Base-by-base conservation (phyloP, 2,113 vertebrate genomes). In the Tapirus terrestris region DNA sequence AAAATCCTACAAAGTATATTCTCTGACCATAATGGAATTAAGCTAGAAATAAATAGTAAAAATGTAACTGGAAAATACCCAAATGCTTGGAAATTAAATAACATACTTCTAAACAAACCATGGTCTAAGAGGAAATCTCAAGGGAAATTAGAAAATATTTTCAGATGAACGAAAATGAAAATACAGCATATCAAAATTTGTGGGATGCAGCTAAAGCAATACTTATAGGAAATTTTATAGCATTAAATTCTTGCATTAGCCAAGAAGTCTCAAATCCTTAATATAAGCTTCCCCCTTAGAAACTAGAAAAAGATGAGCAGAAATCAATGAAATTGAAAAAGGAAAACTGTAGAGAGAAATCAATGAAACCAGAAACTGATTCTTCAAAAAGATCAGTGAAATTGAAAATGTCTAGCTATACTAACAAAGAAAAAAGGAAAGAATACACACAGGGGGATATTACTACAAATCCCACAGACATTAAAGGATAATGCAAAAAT, bases 291-390 rank as follows among this genome's bases (percentile, higher is more conserved):
- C 16, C 45, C 31, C n/a, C 36, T 81, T 29, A 61, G 92, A 89
- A 65, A 82, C n/a, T 67, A 88, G 25, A 60, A 89, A 73, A 82
- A 53, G 20, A 63, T 72, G 45, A 63, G 23, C 29, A 81, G 56
- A 56, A 93, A 58, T 84, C 51, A 33, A n/a, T 68, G 77, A 93
- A 82, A 77, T 43, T 58, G 53, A 84, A 83, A 93, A 93, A 68
- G 82, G 14, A 29, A 53, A 77, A 39, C 51, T 53, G 51, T 53
- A 53, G 51, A 13, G 51, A 48, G 39, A 70, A 63, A 65, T 18
- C 10, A 36, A 6, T 53, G 25, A 90, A 45, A 68, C 84, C 39
- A 20, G 68, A 73, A 56, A 1, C 12, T 39, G 48, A 67, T 94
- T 80, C 56, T 80, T 85, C 33, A 12, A 6, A 67, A 73, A 63